These are phyloP conservation scores for Gyrodactylus bullatarudis DNA, from an alignment of 1,140 invertebrate species.

Conservation along the genomic window DNA sequence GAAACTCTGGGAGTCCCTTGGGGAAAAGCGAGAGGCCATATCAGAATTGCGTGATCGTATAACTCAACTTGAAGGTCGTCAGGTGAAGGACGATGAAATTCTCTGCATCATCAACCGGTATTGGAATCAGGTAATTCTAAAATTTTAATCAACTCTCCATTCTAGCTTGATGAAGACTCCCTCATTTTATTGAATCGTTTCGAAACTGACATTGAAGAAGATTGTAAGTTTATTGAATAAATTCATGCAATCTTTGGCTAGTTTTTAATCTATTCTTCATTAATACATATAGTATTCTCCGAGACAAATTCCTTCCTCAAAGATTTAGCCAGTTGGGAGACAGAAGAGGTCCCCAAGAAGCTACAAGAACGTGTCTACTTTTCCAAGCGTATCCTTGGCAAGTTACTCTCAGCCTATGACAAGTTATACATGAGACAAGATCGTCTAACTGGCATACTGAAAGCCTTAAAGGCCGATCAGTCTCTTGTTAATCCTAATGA, in stretches of 20 bases:
- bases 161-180: slow-evolving; percentile 2
- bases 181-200: background rate
- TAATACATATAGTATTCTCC: background rate
- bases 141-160: background rate
- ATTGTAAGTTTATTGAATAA: too few species aligned
- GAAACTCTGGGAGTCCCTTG: slow-evolving; percentile 51
- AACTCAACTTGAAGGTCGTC: slow-evolving; percentile 73
- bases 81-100: slow-evolving; percentile 83
- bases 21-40: slow-evolving; percentile 53
- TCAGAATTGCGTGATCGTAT: slow-evolving; percentile 56
- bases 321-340: slow-evolving; percentile 5
- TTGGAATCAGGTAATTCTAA: slow-evolving; percentile 32
- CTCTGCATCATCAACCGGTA: slow-evolving; percentile 84
- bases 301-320: slow-evolving; percentile 4
- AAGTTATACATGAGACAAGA: slow-evolving; percentile 1
- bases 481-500: too few species aligned
- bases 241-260: too few species aligned
- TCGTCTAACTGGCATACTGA: background rate
- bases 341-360: background rate
- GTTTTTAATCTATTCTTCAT: background rate
- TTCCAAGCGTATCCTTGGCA: slow-evolving; percentile 2
- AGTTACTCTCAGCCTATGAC: slow-evolving; percentile 1
- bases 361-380: slow-evolving; percentile 4
- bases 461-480: background rate
- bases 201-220: background rate